These are phyloP conservation scores for Ischnus inquisitorius DNA, from an alignment of 2,888 invertebrate species.

Conservation along the genomic window DNA sequence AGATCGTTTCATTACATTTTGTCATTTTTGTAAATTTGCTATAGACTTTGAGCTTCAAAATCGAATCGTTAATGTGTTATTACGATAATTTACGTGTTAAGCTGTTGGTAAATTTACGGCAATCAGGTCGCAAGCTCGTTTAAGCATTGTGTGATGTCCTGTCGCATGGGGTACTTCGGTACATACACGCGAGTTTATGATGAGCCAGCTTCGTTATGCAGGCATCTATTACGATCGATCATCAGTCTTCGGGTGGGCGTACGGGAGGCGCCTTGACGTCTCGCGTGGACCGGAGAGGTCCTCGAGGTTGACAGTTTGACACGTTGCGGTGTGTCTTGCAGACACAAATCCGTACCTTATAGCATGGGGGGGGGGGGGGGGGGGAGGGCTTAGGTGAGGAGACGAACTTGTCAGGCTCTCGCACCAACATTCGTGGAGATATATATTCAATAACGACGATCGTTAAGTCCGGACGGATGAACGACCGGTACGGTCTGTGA, in stretches of 20 bases:
- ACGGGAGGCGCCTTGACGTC: conserved; percentile 68
- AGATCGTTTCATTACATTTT: background rate
- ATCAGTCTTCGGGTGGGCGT: conserved; percentile 82
- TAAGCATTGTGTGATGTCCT: conserved; percentile 28
- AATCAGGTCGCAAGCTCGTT: background rate
- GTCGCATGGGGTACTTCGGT: conserved; percentile 10
- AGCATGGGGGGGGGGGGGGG: background rate
- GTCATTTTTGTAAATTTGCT: background rate
- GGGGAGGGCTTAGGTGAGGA: conserved; percentile 46
- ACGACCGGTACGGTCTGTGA: conserved; percentile 75
- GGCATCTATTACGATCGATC: conserved; percentile 82
- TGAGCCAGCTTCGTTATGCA: conserved; percentile 76
- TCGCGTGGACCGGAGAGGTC: conserved; percentile 72
- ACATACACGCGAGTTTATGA: conserved; percentile 30
- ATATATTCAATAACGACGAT: conserved; percentile 83
- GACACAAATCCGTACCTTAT: conserved; percentile 54
- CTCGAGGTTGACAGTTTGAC: conserved; percentile 79
- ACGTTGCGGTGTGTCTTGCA: conserved; percentile 61
- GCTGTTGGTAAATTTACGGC: background rate
- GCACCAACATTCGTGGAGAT: conserved; percentile 26
- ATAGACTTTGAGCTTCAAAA: background rate
- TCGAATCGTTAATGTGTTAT: conserved; percentile 18
- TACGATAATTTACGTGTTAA: conserved; percentile 7
- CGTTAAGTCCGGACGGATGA: conserved; percentile 77
- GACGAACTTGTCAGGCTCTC: conserved; percentile 14